Evolutionary conservation across 2,888 invertebrate genomes (phyloP).

Genomic region (Hyles lineata): DNA sequence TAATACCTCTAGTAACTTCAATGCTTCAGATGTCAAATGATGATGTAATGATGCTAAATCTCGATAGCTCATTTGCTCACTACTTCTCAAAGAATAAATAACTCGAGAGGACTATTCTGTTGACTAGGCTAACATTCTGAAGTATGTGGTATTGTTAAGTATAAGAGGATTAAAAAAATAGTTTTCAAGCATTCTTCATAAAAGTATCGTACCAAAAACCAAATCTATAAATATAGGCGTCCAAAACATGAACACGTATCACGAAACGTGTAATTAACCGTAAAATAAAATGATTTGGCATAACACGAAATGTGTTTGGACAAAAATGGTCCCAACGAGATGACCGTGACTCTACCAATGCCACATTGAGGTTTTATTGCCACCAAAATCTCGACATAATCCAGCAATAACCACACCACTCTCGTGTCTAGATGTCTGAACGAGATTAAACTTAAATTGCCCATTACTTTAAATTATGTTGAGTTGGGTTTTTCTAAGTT

Average conservation of each 20-base stretch:
- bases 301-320: background rate
- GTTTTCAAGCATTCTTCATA: too few species aligned
- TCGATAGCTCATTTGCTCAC: background rate
- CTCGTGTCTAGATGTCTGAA: constrained; percentile 64
- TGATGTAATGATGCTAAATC: background rate
- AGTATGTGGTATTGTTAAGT: too few species aligned
- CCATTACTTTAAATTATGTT: constrained; percentile 59
- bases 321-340: background rate
- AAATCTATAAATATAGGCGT: background rate
- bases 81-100: background rate
- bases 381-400: constrained; percentile 47
- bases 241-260: background rate
- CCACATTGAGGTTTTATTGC: constrained; percentile 12
- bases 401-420: constrained; percentile 54
- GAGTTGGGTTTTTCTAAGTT: constrained; percentile 35
- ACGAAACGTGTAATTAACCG: background rate
- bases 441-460: constrained; percentile 66
- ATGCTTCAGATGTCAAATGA: background rate
- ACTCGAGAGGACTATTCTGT: background rate
- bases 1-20: background rate
- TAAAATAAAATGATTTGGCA: background rate
- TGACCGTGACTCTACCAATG: constrained; percentile 14
- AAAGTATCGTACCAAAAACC: too few species aligned
- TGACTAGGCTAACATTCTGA: background rate
- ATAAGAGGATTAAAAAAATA: too few species aligned